Conservation (phyloP, 2,888 invertebrate genomes). For the Eustalomyia histrio region DNA sequence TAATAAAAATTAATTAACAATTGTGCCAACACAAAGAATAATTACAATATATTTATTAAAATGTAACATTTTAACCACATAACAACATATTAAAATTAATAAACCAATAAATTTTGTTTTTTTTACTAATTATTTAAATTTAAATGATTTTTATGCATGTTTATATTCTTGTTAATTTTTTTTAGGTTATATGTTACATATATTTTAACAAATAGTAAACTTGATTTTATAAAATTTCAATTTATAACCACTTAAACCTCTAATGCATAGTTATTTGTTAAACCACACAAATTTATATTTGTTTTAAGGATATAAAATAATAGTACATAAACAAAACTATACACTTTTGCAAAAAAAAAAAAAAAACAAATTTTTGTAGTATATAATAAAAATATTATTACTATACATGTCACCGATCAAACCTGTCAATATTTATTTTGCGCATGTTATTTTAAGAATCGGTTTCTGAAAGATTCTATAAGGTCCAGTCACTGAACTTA, state of each 20-base stretch:
- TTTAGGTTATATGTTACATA: neutral
- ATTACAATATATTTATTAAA: conserved; percentile 15
- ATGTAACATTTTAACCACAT: conserved; percentile 33
- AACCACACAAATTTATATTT: conserved; percentile 56
- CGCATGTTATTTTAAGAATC: too few relatives aligned
- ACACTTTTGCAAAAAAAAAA: too few relatives aligned
- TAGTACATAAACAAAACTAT: neutral
- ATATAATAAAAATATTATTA: too few relatives aligned
- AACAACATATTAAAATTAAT: conserved; percentile 25
- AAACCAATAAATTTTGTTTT: conserved; percentile 8
- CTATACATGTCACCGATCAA: too few relatives aligned
- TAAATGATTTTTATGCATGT: neutral
- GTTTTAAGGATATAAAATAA: conserved; percentile 16
- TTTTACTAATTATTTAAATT: conserved; percentile 1
- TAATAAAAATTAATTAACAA: conserved; percentile 31
- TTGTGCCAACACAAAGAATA: conserved; percentile 24
- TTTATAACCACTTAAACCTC: conserved; percentile 72
- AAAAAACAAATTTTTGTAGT: too few relatives aligned
- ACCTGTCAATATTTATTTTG: too few relatives aligned
- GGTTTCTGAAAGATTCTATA: too few relatives aligned
- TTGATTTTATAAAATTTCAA: conserved; percentile 27
- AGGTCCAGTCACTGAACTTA: too few relatives aligned
- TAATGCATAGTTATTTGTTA: conserved; percentile 67
- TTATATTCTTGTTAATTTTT: neutral
- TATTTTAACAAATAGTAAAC: neutral